Evolutionary conservation across 1,140 invertebrate species (phyloP).

Genomic region (Lepidostoma basale): DNA sequence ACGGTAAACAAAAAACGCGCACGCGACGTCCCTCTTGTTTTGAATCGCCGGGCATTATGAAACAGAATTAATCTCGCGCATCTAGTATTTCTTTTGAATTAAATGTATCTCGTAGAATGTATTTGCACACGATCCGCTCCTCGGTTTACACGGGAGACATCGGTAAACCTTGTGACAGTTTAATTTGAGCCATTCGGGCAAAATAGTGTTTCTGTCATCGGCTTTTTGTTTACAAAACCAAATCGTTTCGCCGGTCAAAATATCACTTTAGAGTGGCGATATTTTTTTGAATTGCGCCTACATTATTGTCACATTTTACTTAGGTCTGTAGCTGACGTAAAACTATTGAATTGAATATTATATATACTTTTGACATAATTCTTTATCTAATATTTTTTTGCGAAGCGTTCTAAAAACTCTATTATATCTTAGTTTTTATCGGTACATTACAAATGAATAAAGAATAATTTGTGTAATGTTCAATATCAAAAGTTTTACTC

Average conservation of each 20-base stretch:
- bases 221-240: constrained; percentile 23
- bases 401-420: background rate
- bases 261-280: background rate
- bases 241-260: background rate
- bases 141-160: background rate
- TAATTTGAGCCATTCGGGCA: background rate
- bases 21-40: background rate
- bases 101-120: background rate
- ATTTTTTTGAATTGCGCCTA: background rate
- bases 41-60: background rate
- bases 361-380: background rate
- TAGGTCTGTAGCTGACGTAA: too few species aligned
- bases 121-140: constrained; percentile 18
- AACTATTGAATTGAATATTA: too few species aligned
- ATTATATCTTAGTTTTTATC: too few species aligned
- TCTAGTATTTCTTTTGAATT: background rate
- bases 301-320: background rate
- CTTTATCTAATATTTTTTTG: background rate
- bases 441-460: too few species aligned
- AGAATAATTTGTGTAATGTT: too few species aligned
- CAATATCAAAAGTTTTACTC: too few species aligned
- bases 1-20: constrained; percentile 10
- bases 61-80: background rate
- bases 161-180: constrained; percentile 1
- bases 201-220: constrained; percentile 22